Base-by-base conservation (phyloP, 2,888 invertebrate species). In the Dendrolimus pini region DNA sequence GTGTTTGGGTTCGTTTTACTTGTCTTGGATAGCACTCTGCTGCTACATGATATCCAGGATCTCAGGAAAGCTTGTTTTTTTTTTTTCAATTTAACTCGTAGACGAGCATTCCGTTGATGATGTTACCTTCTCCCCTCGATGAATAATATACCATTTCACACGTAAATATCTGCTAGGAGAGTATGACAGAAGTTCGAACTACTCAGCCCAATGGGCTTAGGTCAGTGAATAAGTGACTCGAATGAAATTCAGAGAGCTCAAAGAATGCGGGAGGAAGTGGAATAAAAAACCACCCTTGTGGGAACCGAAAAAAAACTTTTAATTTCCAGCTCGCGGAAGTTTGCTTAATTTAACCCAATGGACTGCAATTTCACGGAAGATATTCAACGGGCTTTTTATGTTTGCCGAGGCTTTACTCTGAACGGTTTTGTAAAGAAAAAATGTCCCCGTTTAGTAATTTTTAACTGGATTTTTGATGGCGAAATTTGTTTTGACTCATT, bases 321-420 rank as follows among this genome's bases (percentile, higher is more conserved):
- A 54, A 30, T 54, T 54, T 54, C 9, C 54, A 41, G 10, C n/a
- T 54, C 41, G 30, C 9, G 47, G 47, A 30, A 54, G 41, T 54
- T 30, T 30, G 54, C 54, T 54, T 54, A 41, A 54, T 10, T 54
- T 54, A 47, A 54, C 54, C 30, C 54, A 30, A 54, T 54, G 54
- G 41, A 41, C 9, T 41, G 54, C 54, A 54, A 41, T 54, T 12
- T 41, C 54, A 41, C 10, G 9, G 54, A 10, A 54, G 41, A 47
- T 47, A 47, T 47, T 47, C 47, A 47, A 10, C 10, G 47, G 47
- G 47, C 9, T 47, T 47, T 47, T 47, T 47, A 47, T 47, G 47
- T 47, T 47, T 47, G 47, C 47, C 47, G 47, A 47, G 47, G 9
- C 9, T 9, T 47, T 47, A 10, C 10, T 47, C 10, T 47, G 9